phyloP scores from a whole-genome alignment of 1,140 invertebrate species.

The Cotesia typhae region DNA sequence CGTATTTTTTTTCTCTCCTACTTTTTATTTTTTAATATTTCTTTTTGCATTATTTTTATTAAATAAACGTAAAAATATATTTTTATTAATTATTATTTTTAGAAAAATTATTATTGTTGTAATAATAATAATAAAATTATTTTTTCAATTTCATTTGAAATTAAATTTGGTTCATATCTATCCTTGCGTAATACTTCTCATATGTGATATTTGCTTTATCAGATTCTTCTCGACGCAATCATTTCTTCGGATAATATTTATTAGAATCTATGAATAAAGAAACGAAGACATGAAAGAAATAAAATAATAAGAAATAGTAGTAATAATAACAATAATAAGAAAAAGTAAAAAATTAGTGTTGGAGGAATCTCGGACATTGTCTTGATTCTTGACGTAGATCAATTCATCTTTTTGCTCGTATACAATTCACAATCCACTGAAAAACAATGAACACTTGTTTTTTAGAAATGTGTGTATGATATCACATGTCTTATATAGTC shows the following conservation, averaged over 20 bases:
- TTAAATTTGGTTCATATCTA: conserved; percentile 11
- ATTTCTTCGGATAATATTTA: conserved; percentile 23
- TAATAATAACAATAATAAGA: too few species aligned
- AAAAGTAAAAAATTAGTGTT: not conserved
- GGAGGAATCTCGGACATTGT: conserved; percentile 5
- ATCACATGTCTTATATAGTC: not conserved
- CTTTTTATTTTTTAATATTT: not conserved
- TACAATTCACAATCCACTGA: not conserved
- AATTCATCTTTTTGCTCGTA: too few species aligned
- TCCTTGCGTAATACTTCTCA: not conserved
- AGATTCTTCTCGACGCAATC: conserved; percentile 16
- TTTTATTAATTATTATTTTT: not conserved
- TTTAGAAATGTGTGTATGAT: conserved; percentile 4
- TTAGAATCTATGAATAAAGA: conserved; percentile 14
- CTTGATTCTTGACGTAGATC: not conserved
- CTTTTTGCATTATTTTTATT: not conserved
- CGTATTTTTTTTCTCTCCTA: conserved; percentile 10
- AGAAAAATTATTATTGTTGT: not conserved
- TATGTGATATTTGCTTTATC: conserved; percentile 21
- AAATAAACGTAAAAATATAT: not conserved
- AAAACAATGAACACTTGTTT: not conserved
- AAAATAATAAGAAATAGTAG: too few species aligned
- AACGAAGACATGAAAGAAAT: too few species aligned
- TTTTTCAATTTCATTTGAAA: conserved; percentile 19
- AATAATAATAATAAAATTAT: not conserved